These are phyloP conservation scores for Lithobates pipiens DNA, from an alignment of 2,797 vertebrate genomes.

Conservation along the genomic window DNA sequence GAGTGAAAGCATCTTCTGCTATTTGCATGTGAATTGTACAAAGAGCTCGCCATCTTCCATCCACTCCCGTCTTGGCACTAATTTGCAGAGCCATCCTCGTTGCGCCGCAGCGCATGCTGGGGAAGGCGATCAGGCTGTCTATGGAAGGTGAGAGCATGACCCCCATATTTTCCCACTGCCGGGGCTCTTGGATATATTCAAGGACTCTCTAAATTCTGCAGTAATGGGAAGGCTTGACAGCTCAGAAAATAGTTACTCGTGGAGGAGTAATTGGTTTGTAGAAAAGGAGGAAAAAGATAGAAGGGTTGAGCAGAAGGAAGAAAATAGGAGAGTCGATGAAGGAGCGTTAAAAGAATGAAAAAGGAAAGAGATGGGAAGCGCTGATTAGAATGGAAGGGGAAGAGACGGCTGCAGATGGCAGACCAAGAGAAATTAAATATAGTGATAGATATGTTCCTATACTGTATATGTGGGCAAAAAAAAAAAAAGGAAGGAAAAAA, in stretches of 20 bases:
- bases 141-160: slow-evolving; percentile 14
- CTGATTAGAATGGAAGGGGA: slow-evolving; percentile 40
- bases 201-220: slow-evolving; percentile 61
- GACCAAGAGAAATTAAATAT: slow-evolving; percentile 38
- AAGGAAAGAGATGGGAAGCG: slow-evolving; percentile 37
- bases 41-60: slow-evolving; percentile 12
- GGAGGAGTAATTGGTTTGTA: slow-evolving; percentile 62
- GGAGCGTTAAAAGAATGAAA: slow-evolving; percentile 44
- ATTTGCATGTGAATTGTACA: neutral
- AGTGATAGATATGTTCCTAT: slow-evolving; percentile 43
- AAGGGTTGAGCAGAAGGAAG: slow-evolving; percentile 30
- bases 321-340: slow-evolving; percentile 46
- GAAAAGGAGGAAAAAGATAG: slow-evolving; percentile 37
- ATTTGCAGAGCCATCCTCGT: neutral
- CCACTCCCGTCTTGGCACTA: neutral
- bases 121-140: neutral
- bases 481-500: neutral
- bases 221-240: slow-evolving; percentile 61
- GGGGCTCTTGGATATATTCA: slow-evolving; percentile 36
- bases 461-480: slow-evolving; percentile 1
- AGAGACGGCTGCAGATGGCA: slow-evolving; percentile 18
- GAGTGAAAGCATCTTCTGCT: no score
- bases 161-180: slow-evolving; percentile 35
- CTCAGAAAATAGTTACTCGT: slow-evolving; percentile 60
- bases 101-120: slow-evolving; percentile 5